phyloP scores from a whole-genome alignment of 2,888 invertebrate genomes.

The Corythucha ciliata region DNA sequence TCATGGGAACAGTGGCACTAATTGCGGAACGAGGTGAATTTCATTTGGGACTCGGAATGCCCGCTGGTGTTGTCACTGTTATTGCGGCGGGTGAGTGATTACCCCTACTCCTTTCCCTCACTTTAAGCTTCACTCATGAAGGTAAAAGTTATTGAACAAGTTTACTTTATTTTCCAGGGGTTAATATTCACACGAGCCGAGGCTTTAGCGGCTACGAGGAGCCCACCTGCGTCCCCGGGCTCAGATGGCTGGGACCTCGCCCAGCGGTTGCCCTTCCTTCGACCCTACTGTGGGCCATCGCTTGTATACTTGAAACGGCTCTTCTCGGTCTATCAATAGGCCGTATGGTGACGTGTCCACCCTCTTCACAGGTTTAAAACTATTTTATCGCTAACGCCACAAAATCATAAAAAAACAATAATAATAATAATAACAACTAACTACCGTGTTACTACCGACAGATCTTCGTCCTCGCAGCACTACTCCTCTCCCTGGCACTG shows the following conservation, averaged over 20 bases:
- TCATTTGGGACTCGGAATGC: conserved; percentile 48
- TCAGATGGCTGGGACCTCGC: conserved; percentile 36
- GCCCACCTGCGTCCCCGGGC: conserved; percentile 32
- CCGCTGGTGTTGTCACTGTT: conserved; percentile 48
- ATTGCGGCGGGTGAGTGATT: conserved; percentile 44
- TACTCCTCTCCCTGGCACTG: conserved; percentile 32
- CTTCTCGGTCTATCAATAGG: conserved; percentile 26
- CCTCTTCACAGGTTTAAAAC: conserved; percentile 6
- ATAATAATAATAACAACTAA: no score
- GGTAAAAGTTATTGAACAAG: not conserved
- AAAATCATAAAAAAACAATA: no score
- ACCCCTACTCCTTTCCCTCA: not conserved
- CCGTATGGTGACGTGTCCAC: not conserved
- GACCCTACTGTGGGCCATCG: conserved; percentile 33
- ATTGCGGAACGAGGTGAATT: conserved; percentile 47
- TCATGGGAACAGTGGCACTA: conserved; percentile 51
- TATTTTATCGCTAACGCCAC: conserved; percentile 14
- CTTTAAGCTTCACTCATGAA: not conserved
- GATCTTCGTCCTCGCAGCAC: conserved; percentile 31
- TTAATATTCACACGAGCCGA: conserved; percentile 37
- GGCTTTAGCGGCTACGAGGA: conserved; percentile 38
- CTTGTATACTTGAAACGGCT: conserved; percentile 32
- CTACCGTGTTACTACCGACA: conserved; percentile 29
- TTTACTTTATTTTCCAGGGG: conserved; percentile 31
- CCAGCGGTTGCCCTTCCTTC: conserved; percentile 33